A percentile compares a stretch with the other conserved stretches of the same genome.
Conservation (phyloP, 2,113 vertebrate genomes). For the Hippopotamus amphibius region DNA sequence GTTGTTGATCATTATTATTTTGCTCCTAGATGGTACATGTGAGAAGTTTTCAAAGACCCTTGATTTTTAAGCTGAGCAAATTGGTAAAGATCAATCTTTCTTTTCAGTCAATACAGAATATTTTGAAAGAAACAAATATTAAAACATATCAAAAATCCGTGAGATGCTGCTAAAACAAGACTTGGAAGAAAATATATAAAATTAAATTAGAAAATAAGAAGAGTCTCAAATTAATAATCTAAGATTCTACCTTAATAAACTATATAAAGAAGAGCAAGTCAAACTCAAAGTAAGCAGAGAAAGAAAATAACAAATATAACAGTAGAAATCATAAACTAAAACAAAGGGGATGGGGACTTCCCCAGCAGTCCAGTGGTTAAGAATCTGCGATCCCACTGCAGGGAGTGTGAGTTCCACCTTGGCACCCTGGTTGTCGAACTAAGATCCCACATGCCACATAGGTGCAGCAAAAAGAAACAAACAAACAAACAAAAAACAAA, state of each 20-base stretch:
- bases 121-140: not conserved
- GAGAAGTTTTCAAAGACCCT: not conserved
- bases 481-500: not conserved
- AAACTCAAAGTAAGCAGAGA: not conserved
- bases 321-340: not conserved
- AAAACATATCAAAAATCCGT: not conserved
- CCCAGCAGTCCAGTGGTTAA: not conserved
- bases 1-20: not conserved
- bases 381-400: not conserved
- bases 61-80: not conserved
- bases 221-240: not conserved
- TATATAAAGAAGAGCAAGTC: not conserved
- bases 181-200: not conserved
- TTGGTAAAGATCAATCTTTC: not conserved
- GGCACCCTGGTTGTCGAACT: not conserved
- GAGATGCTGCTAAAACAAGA: not conserved
- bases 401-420: not conserved
- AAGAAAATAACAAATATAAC: not conserved
- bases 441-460: not conserved
- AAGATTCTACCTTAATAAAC: not conserved
- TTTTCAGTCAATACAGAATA: not conserved
- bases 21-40: not conserved
- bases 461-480: not conserved
- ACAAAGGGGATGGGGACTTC: not conserved
- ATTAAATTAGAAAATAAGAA: slow-evolving; percentile 11